A percentile compares a stretch with the other conserved stretches of the same genome.
Evolutionary conservation across 2,797 vertebrate species (phyloP).

Genomic region (Rhadinocentrus ornatus): DNA sequence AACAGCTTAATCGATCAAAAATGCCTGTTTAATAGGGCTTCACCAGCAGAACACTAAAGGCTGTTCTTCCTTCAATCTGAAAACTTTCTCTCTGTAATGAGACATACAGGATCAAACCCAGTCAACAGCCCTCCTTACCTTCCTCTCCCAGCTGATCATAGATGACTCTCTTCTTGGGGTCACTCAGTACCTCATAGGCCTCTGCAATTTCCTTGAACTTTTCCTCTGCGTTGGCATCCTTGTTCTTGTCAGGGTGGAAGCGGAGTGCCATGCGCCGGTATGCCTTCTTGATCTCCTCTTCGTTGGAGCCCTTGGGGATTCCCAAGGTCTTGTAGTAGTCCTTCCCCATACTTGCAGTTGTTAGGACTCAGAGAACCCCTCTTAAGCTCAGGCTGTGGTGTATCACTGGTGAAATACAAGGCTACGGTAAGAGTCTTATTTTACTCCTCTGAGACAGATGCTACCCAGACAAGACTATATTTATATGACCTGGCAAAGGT

Average conservation of each 20-base stretch:
- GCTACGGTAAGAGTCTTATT: constrained; percentile 30
- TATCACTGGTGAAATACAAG: constrained; percentile 58
- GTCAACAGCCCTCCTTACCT: constrained; percentile 84
- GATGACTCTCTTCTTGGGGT: constrained; percentile 94
- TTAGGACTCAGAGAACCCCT: constrained; percentile 41
- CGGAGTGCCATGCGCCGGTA: constrained; percentile 97
- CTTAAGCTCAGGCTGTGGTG: constrained; percentile 53
- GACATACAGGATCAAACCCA: background rate
- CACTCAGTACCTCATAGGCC: constrained; percentile 97
- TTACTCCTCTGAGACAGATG: constrained; percentile 15
- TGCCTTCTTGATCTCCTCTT: constrained; percentile 98
- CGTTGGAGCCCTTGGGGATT: constrained; percentile 92
- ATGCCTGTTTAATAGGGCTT: constrained; percentile 30
- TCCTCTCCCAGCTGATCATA: constrained; percentile 98
- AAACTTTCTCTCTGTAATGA: constrained; percentile 14
- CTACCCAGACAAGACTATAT: constrained; percentile 28
- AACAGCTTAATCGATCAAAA: constrained; percentile 55
- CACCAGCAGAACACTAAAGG: constrained; percentile 5
- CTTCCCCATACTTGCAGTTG: constrained; percentile 91
- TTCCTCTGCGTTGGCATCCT: constrained; percentile 93
- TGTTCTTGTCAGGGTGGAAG: constrained; percentile 98
- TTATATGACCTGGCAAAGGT: constrained; percentile 46
- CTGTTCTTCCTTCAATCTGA: constrained; percentile 23
- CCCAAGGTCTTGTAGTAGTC: constrained; percentile 98
- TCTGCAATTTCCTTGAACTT: constrained; percentile 98